Evolutionary conservation across 92 coral and sea anemone genomes (phyloP).

Genomic region (Isaurus tuberculatus): DNA sequence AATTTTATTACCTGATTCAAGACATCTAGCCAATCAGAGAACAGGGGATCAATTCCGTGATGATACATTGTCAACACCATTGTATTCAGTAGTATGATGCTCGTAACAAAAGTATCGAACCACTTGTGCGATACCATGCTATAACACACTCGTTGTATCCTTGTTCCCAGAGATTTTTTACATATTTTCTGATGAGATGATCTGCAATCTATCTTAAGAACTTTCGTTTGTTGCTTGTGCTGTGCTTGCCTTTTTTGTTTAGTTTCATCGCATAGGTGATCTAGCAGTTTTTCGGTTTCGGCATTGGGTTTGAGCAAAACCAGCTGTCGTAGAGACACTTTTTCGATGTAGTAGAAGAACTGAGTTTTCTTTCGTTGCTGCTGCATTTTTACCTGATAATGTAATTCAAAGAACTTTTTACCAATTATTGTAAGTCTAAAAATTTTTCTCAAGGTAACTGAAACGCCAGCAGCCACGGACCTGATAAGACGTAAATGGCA

Average conservation of each 20-base stretch:
- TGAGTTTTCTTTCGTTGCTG: conserved; percentile 16
- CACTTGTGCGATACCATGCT: conserved; percentile 2
- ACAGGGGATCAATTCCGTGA: conserved; percentile 43
- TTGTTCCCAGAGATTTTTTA: not conserved
- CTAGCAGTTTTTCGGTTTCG: not conserved
- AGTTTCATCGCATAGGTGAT: not conserved
- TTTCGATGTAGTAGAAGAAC: conserved; percentile 10
- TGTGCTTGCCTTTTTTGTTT: not conserved
- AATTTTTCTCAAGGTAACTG: too few species aligned
- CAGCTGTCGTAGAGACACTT: conserved; percentile 10
- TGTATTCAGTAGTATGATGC: conserved; percentile 56
- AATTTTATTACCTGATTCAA: conserved; percentile 47
- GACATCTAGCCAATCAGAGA: conserved; percentile 29
- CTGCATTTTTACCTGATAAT: conserved; percentile 22
- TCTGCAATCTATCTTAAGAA: not conserved
- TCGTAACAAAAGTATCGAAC: conserved; percentile 47
- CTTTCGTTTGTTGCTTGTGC: conserved; percentile 3
- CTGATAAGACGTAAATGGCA: too few species aligned
- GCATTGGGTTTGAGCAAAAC: conserved; percentile 17
- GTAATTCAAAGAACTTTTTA: conserved; percentile 10
- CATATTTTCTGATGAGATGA: not conserved
- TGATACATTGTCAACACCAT: conserved; percentile 54
- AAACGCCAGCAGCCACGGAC: too few species aligned
- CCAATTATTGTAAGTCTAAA: too few species aligned
- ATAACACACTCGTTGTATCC: not conserved